Conservation (phyloP, 92 coral and sea anemone genomes). For the Porites cylindrica region DNA sequence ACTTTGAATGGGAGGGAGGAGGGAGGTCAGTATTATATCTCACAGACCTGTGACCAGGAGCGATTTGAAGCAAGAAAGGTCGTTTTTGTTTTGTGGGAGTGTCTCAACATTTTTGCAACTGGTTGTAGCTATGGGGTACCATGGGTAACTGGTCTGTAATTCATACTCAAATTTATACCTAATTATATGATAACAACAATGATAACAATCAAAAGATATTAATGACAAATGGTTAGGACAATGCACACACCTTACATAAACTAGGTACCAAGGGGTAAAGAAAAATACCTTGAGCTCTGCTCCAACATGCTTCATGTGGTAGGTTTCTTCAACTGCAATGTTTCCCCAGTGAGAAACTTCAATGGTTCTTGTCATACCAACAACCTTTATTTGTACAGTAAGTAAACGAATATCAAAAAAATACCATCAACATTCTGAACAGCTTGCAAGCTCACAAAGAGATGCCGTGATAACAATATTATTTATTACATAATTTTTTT, state of each 20-base stretch:
- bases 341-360: constrained; percentile 99
- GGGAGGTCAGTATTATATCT: no score
- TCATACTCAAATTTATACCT: no score
- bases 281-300: constrained; percentile 92
- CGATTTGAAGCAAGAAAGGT: no score
- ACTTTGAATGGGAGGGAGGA: no score
- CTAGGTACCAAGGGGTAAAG: background rate
- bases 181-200: no score
- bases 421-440: background rate
- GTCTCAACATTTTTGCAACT: no score
- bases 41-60: no score
- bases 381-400: constrained; percentile 54
- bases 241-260: background rate
- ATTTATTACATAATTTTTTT: no score
- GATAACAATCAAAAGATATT: background rate
- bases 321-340: constrained; percentile 98
- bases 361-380: constrained; percentile 86
- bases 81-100: no score
- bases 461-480: background rate
- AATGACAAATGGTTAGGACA: background rate
- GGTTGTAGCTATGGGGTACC: no score
- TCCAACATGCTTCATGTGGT: constrained; percentile 93
- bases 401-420: background rate
- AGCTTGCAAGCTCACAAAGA: background rate
- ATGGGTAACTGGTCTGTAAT: no score